These are phyloP conservation scores for Cheilosia vernalis DNA, from an alignment of 2,888 invertebrate species.

Conservation along the genomic window DNA sequence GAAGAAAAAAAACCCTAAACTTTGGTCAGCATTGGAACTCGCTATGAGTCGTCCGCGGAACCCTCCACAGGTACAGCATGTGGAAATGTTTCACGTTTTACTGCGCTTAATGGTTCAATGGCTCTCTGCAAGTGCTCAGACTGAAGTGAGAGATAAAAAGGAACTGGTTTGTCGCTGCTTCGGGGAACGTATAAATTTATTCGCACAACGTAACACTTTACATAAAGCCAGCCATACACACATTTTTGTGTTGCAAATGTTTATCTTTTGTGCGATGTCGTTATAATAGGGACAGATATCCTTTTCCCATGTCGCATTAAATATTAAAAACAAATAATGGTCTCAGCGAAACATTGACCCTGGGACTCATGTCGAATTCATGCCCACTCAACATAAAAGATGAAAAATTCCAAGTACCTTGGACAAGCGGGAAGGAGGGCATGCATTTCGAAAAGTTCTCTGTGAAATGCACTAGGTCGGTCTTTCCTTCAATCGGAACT, in stretches of 20 bases:
- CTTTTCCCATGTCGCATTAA: conserved; percentile 45
- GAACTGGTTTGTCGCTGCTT: conserved; percentile 52
- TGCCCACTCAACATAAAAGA: conserved; percentile 19
- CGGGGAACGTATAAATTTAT: conserved; percentile 5
- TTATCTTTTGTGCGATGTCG: conserved; percentile 35
- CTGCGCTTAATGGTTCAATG: conserved; percentile 70
- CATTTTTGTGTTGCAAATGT: not conserved
- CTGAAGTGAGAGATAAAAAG: conserved; percentile 53
- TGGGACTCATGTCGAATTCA: conserved; percentile 63
- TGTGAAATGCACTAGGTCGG: not conserved
- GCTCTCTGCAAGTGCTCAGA: conserved; percentile 39
- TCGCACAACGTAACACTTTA: conserved; percentile 27
- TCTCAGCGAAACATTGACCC: conserved; percentile 67
- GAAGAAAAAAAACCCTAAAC: conserved; percentile 33
- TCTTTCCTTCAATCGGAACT: conserved; percentile 12
- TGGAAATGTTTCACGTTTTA: conserved; percentile 45
- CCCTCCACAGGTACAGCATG: not conserved
- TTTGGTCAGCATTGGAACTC: conserved; percentile 20
- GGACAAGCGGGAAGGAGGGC: not conserved
- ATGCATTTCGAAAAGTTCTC: not conserved
- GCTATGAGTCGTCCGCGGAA: not conserved
- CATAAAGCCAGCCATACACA: conserved; percentile 45
- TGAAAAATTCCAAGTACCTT: not conserved
- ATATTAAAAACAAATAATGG: conserved; percentile 57
- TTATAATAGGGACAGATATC: conserved; percentile 32